Conservation (phyloP, 2,113 vertebrate species). For the Apodemus speciosus region DNA sequence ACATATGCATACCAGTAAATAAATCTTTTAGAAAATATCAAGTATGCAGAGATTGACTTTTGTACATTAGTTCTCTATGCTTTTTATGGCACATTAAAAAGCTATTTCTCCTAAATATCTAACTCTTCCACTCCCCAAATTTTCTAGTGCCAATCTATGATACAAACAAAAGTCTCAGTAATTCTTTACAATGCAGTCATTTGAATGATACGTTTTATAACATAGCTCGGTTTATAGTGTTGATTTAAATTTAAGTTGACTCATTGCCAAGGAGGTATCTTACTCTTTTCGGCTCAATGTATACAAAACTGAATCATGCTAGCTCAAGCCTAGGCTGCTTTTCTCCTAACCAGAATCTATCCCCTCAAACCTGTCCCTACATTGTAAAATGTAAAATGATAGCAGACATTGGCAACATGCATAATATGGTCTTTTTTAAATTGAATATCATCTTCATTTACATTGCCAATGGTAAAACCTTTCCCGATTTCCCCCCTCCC, state of each 20-base stretch:
- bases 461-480: too few relatives aligned
- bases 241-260: slow-evolving; percentile 34
- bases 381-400: background rate
- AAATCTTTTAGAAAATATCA: background rate
- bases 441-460: too few relatives aligned
- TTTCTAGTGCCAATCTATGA: slow-evolving; percentile 1
- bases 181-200: background rate
- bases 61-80: background rate
- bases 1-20: background rate
- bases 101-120: slow-evolving; percentile 18
- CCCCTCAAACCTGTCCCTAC: background rate
- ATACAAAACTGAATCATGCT: background rate
- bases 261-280: background rate
- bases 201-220: background rate
- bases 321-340: background rate
- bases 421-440: background rate
- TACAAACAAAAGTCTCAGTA: background rate
- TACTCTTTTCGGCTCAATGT: background rate
- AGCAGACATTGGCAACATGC: background rate
- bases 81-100: background rate
- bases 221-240: background rate
- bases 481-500: too few relatives aligned
- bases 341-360: background rate
- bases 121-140: background rate
- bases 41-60: background rate